A percentile compares a stretch with the other conserved stretches of the same genome.
Evolutionary conservation across 2,113 vertebrate genomes (phyloP).

Genomic region (Cololabis saira): DNA sequence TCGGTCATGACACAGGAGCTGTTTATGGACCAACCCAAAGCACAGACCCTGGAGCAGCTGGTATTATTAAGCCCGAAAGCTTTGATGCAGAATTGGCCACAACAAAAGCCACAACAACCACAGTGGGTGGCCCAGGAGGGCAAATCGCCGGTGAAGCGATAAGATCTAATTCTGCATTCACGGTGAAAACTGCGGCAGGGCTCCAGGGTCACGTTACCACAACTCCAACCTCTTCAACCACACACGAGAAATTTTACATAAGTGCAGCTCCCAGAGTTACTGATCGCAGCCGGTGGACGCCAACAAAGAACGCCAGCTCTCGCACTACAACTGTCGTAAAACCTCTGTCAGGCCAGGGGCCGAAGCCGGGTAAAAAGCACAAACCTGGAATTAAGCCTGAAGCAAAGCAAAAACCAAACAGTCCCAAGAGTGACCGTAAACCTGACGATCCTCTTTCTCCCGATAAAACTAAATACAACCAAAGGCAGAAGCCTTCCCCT

Average conservation of each 20-base stretch:
- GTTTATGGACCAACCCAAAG: slow-evolving; percentile 27
- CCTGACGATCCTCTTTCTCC: slow-evolving; percentile 14
- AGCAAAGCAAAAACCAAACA: slow-evolving; percentile 34
- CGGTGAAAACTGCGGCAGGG: not conserved
- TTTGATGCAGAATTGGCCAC: slow-evolving; percentile 15
- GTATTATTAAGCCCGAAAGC: slow-evolving; percentile 1
- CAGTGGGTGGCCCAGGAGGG: slow-evolving; percentile 9
- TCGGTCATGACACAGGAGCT: slow-evolving; percentile 18
- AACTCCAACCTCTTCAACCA: slow-evolving; percentile 18
- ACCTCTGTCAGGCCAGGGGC: slow-evolving; percentile 14
- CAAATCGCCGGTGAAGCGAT: slow-evolving; percentile 4
- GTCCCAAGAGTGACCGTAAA: slow-evolving; percentile 39
- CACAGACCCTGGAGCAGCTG: not conserved
- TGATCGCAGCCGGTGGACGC: slow-evolving; percentile 6
- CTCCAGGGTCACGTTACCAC: not conserved
- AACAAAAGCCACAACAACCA: slow-evolving; percentile 20
- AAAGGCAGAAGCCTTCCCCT: slow-evolving; percentile 28
- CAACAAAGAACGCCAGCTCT: slow-evolving; percentile 43
- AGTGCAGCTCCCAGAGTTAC: slow-evolving; percentile 8
- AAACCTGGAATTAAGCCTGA: slow-evolving; percentile 38
- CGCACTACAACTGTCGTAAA: slow-evolving; percentile 18
- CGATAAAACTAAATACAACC: slow-evolving; percentile 34
- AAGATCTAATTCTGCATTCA: slow-evolving; percentile 11
- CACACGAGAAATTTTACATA: slow-evolving; percentile 11
- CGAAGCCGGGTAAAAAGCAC: slow-evolving; percentile 22